Evolutionary conservation across 2,113 vertebrate species (phyloP).

Genomic region (Notothenia rossii): DNA sequence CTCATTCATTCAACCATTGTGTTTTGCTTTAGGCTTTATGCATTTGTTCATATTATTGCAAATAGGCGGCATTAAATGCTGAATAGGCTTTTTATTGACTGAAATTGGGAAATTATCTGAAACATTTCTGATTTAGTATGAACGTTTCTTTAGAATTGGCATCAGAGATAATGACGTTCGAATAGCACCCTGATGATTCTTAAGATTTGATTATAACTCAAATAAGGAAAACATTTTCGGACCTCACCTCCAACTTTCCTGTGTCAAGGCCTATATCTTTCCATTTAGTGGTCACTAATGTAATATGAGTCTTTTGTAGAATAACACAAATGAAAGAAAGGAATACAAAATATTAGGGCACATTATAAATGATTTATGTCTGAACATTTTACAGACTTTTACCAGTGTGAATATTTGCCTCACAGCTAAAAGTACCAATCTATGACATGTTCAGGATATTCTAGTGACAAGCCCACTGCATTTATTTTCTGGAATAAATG

Average conservation of each 20-base stretch:
- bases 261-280: no score
- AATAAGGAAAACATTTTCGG: no score
- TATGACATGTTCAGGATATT: background rate
- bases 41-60: background rate
- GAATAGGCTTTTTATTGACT: background rate
- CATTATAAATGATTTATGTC: background rate
- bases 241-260: no score
- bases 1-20: background rate
- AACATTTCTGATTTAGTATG: no score
- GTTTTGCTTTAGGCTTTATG: background rate
- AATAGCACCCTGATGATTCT: no score
- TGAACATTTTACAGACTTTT: background rate
- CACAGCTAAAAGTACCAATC: background rate
- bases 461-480: background rate
- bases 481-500: background rate
- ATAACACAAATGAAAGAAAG: background rate
- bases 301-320: no score
- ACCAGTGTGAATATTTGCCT: background rate
- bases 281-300: no score
- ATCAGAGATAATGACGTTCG: no score
- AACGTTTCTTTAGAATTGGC: no score
- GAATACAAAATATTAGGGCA: background rate
- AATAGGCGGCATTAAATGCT: background rate
- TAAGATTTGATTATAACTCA: no score
- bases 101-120: no score